Percentiles rank a stretch among this genome's conserved stretches.
These are phyloP conservation scores for Cristatella mucedo DNA, from an alignment of 2,888 invertebrate species.

Conservation along the genomic window DNA sequence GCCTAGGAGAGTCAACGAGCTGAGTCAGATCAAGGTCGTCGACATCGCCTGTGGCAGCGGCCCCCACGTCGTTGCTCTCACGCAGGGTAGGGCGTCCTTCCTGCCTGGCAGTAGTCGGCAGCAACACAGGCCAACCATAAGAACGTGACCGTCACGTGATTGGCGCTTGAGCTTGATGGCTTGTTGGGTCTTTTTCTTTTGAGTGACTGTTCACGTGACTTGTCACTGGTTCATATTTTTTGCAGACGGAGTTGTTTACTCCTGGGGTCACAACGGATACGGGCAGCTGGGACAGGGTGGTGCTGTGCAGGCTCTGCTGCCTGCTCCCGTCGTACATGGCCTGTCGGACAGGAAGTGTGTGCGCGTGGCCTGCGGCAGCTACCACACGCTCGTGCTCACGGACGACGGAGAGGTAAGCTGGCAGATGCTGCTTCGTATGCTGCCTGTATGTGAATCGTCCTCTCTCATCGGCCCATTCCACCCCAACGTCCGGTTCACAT, in stretches of 20 bases:
- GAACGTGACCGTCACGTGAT: too few species aligned
- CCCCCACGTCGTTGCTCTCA: constrained; percentile 47
- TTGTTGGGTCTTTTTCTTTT: too few species aligned
- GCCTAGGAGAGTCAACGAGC: constrained; percentile 42
- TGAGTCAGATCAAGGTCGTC: constrained; percentile 43
- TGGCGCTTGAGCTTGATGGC: too few species aligned
- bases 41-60: constrained; percentile 46
- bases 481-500: too few species aligned
- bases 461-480: too few species aligned
- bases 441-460: too few species aligned
- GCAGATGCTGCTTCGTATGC: too few species aligned
- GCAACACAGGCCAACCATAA: too few species aligned
- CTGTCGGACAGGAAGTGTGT: constrained; percentile 41
- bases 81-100: constrained; percentile 29
- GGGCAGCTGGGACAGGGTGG: constrained; percentile 46
- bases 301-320: constrained; percentile 43
- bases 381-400: constrained; percentile 46
- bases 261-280: constrained; percentile 48
- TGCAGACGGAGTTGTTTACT: constrained; percentile 44
- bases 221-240: too few species aligned
- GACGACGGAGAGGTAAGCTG: constrained; percentile 45
- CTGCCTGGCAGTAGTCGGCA: too few species aligned
- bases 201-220: too few species aligned
- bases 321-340: constrained; percentile 40
- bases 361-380: constrained; percentile 46